These are phyloP conservation scores for Meteorus colon DNA, from an alignment of 2,888 invertebrate genomes.

Conservation along the genomic window DNA sequence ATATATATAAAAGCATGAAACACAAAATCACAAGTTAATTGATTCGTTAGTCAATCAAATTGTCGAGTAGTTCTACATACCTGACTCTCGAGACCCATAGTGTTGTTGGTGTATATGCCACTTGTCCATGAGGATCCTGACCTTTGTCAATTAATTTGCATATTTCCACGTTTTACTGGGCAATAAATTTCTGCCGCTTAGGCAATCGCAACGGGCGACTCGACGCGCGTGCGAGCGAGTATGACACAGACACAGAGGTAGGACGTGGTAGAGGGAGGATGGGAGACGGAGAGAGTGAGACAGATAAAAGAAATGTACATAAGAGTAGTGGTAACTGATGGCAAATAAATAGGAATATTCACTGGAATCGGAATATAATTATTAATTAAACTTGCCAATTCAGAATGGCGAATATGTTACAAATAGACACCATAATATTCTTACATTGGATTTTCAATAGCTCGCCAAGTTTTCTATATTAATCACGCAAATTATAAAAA, in stretches of 20 bases:
- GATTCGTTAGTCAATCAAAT: constrained; percentile 53
- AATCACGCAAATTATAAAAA: neutral
- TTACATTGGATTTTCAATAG: neutral
- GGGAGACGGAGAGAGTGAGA: constrained; percentile 51
- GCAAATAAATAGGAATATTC: neutral
- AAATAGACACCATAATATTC: neutral
- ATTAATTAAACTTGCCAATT: neutral
- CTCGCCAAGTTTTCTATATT: too few species aligned
- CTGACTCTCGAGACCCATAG: constrained; percentile 27
- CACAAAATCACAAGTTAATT: constrained; percentile 51
- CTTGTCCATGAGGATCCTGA: constrained; percentile 64
- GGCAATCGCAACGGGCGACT: constrained; percentile 64
- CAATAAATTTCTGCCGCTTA: constrained; percentile 69
- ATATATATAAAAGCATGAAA: constrained; percentile 42
- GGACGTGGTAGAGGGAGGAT: constrained; percentile 56
- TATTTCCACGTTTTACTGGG: constrained; percentile 68
- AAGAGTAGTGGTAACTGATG: neutral
- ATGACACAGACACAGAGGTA: constrained; percentile 49
- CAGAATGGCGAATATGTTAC: neutral
- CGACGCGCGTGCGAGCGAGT: constrained; percentile 55
- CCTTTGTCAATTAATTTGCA: constrained; percentile 69
- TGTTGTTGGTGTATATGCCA: constrained; percentile 34
- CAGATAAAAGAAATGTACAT: neutral
- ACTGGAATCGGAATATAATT: neutral
- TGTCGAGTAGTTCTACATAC: constrained; percentile 35